Conservation (phyloP, 2,113 vertebrate genomes). For the Colinus virginianus region DNA sequence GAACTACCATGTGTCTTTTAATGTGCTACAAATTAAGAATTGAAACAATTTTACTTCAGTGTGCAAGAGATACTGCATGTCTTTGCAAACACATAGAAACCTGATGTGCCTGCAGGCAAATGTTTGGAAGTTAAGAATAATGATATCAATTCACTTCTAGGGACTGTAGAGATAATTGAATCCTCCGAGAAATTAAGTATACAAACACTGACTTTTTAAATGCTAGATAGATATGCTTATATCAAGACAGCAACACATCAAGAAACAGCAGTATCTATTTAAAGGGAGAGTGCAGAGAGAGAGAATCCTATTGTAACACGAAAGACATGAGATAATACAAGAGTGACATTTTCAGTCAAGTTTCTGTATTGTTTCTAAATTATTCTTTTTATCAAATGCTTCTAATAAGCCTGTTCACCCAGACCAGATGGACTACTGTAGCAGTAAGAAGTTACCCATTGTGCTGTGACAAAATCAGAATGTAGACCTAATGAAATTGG, state of each 20-base stretch:
- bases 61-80: background rate
- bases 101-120: background rate
- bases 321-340: background rate
- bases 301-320: background rate
- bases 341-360: background rate
- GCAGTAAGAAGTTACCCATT: background rate
- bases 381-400: background rate
- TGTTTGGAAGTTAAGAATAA: conserved; percentile 13
- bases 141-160: background rate
- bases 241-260: background rate
- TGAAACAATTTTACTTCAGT: background rate
- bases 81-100: background rate
- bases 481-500: background rate
- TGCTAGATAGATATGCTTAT: background rate
- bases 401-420: background rate
- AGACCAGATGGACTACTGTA: background rate
- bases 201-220: conserved; percentile 16
- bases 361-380: background rate
- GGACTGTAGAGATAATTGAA: background rate
- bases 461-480: background rate
- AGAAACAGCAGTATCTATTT: background rate
- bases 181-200: conserved; percentile 47
- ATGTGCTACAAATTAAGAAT: background rate
- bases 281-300: background rate
- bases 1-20: background rate